phyloP scores from a whole-genome alignment of 2,113 vertebrate species.

The Mus pahari region DNA sequence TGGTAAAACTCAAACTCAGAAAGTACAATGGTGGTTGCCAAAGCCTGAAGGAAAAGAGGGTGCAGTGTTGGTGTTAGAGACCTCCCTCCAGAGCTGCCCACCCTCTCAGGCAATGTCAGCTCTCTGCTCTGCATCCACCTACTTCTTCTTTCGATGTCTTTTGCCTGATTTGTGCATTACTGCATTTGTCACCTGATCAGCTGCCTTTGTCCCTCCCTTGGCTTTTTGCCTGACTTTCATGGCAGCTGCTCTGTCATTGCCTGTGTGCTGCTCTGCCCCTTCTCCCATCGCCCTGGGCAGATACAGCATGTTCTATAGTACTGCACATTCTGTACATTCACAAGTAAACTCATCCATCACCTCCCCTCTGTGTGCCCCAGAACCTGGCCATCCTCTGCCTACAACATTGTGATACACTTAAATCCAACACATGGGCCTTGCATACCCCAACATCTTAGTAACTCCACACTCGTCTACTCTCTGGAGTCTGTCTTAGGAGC shows the following conservation, averaged over 20 bases:
- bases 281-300: neutral
- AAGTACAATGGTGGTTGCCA: too few relatives aligned
- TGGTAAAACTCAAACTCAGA: neutral
- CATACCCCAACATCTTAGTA: neutral
- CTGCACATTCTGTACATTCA: neutral
- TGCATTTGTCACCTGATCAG: conserved; percentile 64
- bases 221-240: conserved; percentile 64
- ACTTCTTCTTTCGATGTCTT: conserved; percentile 57
- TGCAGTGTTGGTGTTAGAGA: neutral
- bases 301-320: neutral
- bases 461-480: neutral
- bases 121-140: conserved; percentile 51
- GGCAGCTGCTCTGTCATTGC: conserved; percentile 53
- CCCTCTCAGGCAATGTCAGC: conserved; percentile 1
- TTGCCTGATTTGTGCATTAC: conserved; percentile 40
- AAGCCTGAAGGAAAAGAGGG: neutral
- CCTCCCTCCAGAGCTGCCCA: neutral
- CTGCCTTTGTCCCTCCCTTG: conserved; percentile 61
- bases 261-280: conserved; percentile 29
- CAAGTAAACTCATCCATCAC: neutral
- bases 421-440: neutral
- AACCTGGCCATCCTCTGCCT: neutral
- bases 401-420: neutral
- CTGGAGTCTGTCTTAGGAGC: neutral
- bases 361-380: neutral